phyloP scores from a whole-genome alignment of 2,113 vertebrate species.

The Syngnathoides biaculeatus region DNA sequence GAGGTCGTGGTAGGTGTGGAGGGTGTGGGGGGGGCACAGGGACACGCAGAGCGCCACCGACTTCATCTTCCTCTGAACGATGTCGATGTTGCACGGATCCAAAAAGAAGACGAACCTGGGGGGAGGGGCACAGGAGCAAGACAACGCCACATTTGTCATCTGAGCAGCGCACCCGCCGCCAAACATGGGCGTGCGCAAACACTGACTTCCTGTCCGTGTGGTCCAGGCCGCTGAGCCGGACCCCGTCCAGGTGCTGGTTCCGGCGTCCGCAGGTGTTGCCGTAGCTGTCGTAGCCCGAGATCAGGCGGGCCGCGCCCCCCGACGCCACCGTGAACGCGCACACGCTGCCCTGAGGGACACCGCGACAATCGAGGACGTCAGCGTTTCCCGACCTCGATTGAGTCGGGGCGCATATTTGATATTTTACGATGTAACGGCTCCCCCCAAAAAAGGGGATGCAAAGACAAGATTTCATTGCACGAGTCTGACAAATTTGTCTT shows the following conservation, averaged over 20 bases:
- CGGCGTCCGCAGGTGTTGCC: constrained; percentile 95
- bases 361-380: no score
- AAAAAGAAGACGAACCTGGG: constrained; percentile 94
- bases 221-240: constrained; percentile 87
- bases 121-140: neutral
- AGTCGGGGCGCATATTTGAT: no score
- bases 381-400: no score
- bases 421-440: no score
- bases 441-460: no score
- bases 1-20: constrained; percentile 85
- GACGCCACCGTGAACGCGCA: constrained; percentile 93
- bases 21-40: constrained; percentile 82
- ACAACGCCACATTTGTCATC: neutral
- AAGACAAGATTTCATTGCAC: no score
- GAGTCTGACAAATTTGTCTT: no score
- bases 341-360: constrained; percentile 82
- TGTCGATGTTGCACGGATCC: constrained; percentile 94
- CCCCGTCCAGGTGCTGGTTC: constrained; percentile 84
- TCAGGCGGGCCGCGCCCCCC: constrained; percentile 88
- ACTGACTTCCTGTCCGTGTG: constrained; percentile 91
- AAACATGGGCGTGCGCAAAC: no score
- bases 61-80: constrained; percentile 87
- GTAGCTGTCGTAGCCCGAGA: constrained; percentile 95
- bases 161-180: neutral
- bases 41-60: constrained; percentile 92